Conservation (phyloP, 2,797 vertebrate species). For the Melanotaenia maccullochi region DNA sequence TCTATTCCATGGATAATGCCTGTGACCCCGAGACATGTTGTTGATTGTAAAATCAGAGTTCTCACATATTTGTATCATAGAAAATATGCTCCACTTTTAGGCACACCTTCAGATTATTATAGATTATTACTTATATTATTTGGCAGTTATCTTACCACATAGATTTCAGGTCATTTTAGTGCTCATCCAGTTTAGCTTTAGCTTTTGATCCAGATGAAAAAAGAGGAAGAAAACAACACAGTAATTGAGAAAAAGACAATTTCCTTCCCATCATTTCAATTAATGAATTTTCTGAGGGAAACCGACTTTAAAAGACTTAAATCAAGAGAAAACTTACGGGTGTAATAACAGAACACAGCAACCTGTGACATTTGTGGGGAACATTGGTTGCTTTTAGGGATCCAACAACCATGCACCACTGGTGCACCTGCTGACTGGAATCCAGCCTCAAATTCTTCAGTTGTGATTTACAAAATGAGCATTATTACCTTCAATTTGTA, state of each 20-base stretch:
- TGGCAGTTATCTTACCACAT: too few species aligned
- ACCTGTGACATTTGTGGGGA: neutral
- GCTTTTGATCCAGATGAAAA: too few species aligned
- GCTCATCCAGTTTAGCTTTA: too few species aligned
- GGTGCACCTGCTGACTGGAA: neutral
- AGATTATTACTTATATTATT: too few species aligned
- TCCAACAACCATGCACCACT: neutral
- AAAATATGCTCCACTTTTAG: too few species aligned
- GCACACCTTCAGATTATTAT: too few species aligned
- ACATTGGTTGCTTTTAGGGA: neutral
- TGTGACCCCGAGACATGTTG: too few species aligned
- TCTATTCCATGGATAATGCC: too few species aligned
- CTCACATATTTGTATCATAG: too few species aligned
- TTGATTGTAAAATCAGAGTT: too few species aligned
- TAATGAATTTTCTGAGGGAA: neutral
- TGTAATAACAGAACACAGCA: neutral
- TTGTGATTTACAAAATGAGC: slow-evolving; percentile 18
- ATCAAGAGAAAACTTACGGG: neutral
- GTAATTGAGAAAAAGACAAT: neutral
- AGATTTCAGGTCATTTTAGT: too few species aligned
- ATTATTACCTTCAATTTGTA: slow-evolving; percentile 23
- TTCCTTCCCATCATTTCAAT: neutral
- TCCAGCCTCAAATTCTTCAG: neutral
- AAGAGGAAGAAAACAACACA: neutral
- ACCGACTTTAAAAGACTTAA: neutral